Evolutionary conservation across 2,797 vertebrate genomes (phyloP).

Genomic region (Clarias laeviceps): DNA sequence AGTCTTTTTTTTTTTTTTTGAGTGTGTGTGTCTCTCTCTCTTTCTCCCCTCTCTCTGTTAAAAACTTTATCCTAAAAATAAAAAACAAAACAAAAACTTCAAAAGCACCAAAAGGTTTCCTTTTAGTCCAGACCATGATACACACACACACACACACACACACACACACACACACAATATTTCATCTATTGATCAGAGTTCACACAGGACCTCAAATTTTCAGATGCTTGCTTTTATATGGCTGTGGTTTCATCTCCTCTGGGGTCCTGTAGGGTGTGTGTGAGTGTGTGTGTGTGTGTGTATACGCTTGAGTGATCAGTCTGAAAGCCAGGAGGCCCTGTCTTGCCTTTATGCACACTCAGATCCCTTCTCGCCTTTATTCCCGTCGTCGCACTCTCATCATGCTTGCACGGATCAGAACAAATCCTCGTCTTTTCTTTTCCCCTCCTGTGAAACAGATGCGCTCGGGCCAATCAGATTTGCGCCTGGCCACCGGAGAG

Average conservation of each 20-base stretch:
- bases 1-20: background rate
- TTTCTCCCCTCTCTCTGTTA: background rate
- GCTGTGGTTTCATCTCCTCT: slow-evolving; percentile 69
- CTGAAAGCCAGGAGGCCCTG: slow-evolving; percentile 71
- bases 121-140: background rate
- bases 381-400: slow-evolving; percentile 67
- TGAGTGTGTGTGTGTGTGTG: slow-evolving; percentile 45
- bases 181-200: slow-evolving; percentile 49
- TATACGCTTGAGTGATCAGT: slow-evolving; percentile 69
- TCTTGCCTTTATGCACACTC: slow-evolving; percentile 48
- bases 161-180: slow-evolving; percentile 24
- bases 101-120: background rate
- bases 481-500: slow-evolving; percentile 74
- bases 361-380: slow-evolving; percentile 58
- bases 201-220: slow-evolving; percentile 37
- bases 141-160: slow-evolving; percentile 55
- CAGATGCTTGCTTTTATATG: slow-evolving; percentile 70
- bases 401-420: slow-evolving; percentile 48
- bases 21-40: background rate
- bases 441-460: slow-evolving; percentile 68
- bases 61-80: background rate
- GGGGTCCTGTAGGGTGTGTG: slow-evolving; percentile 53
- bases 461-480: slow-evolving; percentile 79
- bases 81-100: background rate
- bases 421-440: slow-evolving; percentile 40